Evolutionary conservation across 30 jellyfish, hydroid and myxozoan species (phyloP).

Genomic region (Turritopsis rubra): DNA sequence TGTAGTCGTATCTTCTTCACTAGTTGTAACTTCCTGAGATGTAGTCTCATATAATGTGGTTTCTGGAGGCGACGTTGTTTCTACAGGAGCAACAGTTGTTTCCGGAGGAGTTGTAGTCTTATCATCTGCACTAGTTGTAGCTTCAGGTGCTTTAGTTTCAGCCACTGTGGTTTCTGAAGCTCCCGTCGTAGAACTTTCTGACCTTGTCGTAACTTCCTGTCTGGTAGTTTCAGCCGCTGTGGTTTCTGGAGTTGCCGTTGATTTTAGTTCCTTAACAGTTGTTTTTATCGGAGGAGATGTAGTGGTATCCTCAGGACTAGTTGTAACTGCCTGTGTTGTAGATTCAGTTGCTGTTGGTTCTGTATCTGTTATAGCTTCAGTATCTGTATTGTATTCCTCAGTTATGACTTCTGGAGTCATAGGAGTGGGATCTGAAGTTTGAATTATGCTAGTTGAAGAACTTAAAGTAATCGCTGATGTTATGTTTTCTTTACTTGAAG

Average conservation of each 20-base stretch:
- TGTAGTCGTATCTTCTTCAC: neutral
- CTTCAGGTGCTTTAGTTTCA: neutral
- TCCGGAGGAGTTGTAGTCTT: neutral
- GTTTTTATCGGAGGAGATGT: neutral
- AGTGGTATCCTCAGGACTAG: neutral
- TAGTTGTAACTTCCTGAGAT: neutral
- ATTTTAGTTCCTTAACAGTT: neutral
- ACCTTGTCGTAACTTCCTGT: neutral
- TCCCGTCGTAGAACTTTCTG: neutral
- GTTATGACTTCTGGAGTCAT: neutral
- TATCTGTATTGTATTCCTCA: neutral
- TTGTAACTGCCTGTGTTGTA: neutral
- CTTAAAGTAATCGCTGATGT: too few species aligned
- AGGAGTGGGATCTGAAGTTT: neutral
- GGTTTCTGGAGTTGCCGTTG: neutral
- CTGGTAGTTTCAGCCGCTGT: neutral
- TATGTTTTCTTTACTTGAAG: neutral
- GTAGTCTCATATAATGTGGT: neutral
- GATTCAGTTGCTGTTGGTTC: neutral
- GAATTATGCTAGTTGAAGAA: too few species aligned
- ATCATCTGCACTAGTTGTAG: neutral
- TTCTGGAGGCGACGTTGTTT: neutral
- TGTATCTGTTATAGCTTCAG: too few species aligned
- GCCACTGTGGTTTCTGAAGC: constrained; percentile 3
- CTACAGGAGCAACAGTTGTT: neutral